These are phyloP conservation scores for Acronicta psi DNA, from an alignment of 2,888 invertebrate species.

Conservation along the genomic window DNA sequence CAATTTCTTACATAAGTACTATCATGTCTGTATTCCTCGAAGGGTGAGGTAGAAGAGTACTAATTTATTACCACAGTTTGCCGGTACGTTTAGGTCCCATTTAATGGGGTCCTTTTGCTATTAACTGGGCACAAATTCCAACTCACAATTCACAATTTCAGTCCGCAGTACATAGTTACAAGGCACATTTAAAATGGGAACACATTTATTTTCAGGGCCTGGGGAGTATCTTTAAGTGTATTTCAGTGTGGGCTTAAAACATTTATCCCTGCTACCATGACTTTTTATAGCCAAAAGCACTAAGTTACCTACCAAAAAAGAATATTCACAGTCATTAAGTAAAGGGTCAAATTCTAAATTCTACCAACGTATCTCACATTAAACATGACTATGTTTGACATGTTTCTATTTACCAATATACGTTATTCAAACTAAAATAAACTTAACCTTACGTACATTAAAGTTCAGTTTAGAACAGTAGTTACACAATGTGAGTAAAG, in stretches of 20 bases:
- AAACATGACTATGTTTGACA: conserved; percentile 69
- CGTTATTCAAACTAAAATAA: conserved; percentile 56
- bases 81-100: too few relatives aligned
- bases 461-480: conserved; percentile 59
- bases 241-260: conserved; percentile 7
- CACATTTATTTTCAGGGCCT: not conserved
- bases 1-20: too few relatives aligned
- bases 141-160: too few relatives aligned
- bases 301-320: conserved; percentile 14
- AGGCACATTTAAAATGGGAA: too few relatives aligned
- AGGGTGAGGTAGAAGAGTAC: too few relatives aligned
- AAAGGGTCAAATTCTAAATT: conserved; percentile 69
- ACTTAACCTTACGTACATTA: conserved; percentile 57
- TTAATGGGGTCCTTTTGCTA: too few relatives aligned
- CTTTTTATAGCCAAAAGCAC: conserved; percentile 6
- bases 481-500: conserved; percentile 28
- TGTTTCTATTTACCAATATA: conserved; percentile 66
- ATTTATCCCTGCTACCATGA: not conserved
- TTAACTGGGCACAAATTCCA: too few relatives aligned
- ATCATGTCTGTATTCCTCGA: too few relatives aligned
- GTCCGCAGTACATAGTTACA: too few relatives aligned
- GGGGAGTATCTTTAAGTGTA: not conserved
- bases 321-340: conserved; percentile 58
- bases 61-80: too few relatives aligned
- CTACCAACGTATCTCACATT: conserved; percentile 68